Percentiles rank a stretch among this genome's conserved stretches.
Evolutionary conservation across 2,113 vertebrate species (phyloP).

Genomic region (Sitta europaea): DNA sequence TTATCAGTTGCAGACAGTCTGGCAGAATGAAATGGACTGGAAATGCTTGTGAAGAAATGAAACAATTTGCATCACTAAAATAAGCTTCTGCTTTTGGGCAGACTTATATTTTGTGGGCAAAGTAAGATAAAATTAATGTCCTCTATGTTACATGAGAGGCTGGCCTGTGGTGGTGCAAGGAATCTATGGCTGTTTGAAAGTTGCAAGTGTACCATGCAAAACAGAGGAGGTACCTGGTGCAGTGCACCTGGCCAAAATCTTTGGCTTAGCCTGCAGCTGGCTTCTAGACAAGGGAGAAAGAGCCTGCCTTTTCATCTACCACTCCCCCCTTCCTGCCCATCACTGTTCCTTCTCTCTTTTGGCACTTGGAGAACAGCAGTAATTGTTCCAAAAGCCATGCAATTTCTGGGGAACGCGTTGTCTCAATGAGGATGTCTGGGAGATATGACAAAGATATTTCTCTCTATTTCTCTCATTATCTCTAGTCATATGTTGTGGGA

Average conservation of each 20-base stretch:
- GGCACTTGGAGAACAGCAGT: background rate
- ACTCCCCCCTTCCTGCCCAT: background rate
- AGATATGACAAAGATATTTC: background rate
- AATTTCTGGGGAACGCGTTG: background rate
- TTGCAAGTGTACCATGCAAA: background rate
- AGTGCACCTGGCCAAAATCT: background rate
- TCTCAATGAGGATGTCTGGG: background rate
- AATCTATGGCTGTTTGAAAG: background rate
- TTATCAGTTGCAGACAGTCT: conserved; percentile 62
- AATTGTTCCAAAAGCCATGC: background rate
- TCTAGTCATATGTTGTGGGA: background rate
- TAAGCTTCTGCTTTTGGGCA: conserved; percentile 20
- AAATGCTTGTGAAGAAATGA: conserved; percentile 43
- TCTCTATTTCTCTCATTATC: background rate
- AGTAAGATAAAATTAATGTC: background rate
- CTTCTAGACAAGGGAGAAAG: background rate
- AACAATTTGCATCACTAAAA: conserved; percentile 2
- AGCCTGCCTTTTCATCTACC: background rate
- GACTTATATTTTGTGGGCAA: background rate
- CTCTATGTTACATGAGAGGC: background rate
- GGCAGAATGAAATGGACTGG: background rate
- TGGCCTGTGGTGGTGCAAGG: background rate
- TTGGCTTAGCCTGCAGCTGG: background rate
- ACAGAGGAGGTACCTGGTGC: background rate
- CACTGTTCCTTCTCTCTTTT: background rate